Conservation (phyloP, 2,888 invertebrate species). For the Meliscaeva auricollis region DNA sequence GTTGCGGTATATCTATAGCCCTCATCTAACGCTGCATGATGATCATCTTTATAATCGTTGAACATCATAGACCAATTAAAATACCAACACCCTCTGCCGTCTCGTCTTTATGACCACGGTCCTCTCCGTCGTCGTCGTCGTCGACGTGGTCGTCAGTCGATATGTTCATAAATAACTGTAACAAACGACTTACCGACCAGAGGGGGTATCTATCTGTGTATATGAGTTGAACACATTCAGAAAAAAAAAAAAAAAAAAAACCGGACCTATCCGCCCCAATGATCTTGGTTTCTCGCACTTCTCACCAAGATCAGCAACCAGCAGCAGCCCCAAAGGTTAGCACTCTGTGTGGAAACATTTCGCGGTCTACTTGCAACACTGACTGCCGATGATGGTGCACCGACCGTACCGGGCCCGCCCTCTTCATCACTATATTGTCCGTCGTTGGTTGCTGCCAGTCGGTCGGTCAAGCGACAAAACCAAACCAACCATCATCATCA, state of each 20-base stretch:
- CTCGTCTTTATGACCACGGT: neutral
- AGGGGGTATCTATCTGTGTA: neutral
- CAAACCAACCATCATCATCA: conserved; percentile 50
- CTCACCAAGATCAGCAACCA: conserved; percentile 14
- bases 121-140: neutral
- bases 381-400: neutral
- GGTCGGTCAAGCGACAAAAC: conserved; percentile 65
- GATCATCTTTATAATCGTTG: conserved; percentile 51
- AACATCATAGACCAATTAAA: conserved; percentile 64
- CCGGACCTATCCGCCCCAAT: conserved; percentile 65
- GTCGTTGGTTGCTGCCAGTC: too few species aligned
- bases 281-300: conserved; percentile 61
- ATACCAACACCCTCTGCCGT: conserved; percentile 44
- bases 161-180: conserved; percentile 71
- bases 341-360: conserved; percentile 29
- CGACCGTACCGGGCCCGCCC: neutral
- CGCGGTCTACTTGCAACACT: conserved; percentile 57
- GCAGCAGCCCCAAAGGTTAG: conserved; percentile 17
- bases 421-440: too few species aligned
- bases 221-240: conserved; percentile 35
- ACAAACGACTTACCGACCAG: conserved; percentile 49
- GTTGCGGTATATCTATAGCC: neutral
- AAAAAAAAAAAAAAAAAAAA: too few species aligned
- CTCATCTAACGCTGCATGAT: conserved; percentile 19
- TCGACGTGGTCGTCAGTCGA: conserved; percentile 10